Evolutionary conservation across 2,113 vertebrate species (phyloP).

Genomic region (Rhadina sibilatrix): DNA sequence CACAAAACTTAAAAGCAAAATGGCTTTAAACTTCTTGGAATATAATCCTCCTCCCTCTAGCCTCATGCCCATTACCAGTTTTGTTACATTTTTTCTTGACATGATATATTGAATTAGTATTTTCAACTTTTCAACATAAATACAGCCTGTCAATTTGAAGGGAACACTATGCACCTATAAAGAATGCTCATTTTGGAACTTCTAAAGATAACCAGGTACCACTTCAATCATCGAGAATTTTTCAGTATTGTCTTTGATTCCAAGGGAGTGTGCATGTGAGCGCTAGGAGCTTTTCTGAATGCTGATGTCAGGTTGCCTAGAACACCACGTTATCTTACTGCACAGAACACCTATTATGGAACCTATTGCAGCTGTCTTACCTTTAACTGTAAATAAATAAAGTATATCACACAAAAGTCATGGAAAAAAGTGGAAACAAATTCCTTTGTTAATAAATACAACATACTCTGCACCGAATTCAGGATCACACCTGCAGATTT

Average conservation of each 20-base stretch:
- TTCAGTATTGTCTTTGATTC: background rate
- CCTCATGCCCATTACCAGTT: background rate
- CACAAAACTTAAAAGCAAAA: background rate
- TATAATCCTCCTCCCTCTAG: background rate
- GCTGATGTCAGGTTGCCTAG: background rate
- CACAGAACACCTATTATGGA: background rate
- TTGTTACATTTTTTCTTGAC: background rate
- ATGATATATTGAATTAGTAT: background rate
- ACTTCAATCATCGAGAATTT: background rate
- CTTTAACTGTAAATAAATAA: background rate
- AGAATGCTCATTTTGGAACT: background rate
- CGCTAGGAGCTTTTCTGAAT: background rate
- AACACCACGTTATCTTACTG: background rate
- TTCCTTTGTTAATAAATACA: background rate
- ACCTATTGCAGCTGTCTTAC: background rate
- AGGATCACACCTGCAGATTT: background rate
- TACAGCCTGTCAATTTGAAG: background rate
- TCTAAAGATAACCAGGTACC: background rate
- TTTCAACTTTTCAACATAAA: slow-evolving; percentile 3
- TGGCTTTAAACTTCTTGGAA: background rate
- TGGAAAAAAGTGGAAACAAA: background rate
- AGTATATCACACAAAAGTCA: background rate
- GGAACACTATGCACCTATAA: background rate
- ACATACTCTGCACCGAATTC: background rate
- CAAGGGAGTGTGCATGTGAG: background rate